Evolutionary conservation across 1,140 invertebrate species (phyloP).

Genomic region (Drosophila burlai): DNA sequence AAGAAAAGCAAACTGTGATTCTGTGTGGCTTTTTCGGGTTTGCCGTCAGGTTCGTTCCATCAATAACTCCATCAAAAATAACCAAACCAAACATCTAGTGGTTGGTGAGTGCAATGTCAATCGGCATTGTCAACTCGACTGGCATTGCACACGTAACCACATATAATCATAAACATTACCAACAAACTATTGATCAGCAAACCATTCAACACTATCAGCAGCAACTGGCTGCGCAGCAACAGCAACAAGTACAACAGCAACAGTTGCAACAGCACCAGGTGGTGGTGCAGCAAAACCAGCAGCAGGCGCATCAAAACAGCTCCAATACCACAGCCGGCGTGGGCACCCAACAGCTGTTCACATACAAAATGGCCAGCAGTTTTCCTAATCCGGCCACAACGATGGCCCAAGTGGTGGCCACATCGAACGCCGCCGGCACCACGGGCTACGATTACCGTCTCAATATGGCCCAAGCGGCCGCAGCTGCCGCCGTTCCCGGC

Average conservation of each 20-base stretch:
- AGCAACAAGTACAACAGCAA: slow-evolving; percentile 87
- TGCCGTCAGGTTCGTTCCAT: neutral
- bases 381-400: slow-evolving; percentile 90
- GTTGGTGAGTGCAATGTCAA: slow-evolving; percentile 37
- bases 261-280: slow-evolving; percentile 87
- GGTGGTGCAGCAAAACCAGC: slow-evolving; percentile 86
- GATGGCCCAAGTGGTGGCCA: slow-evolving; percentile 86
- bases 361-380: slow-evolving; percentile 93
- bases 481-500: slow-evolving; percentile 86
- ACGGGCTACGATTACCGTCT: slow-evolving; percentile 88
- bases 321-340: slow-evolving; percentile 87
- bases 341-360: slow-evolving; percentile 90
- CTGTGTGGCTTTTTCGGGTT: neutral
- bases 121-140: slow-evolving; percentile 5
- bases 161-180: slow-evolving; percentile 66
- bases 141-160: slow-evolving; percentile 37
- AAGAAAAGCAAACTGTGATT: neutral
- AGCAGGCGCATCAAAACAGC: slow-evolving; percentile 86
- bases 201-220: slow-evolving; percentile 86
- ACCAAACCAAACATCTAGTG: neutral
- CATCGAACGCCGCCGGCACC: slow-evolving; percentile 85
- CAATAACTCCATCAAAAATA: neutral
- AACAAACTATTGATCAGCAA: slow-evolving; percentile 86
- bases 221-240: slow-evolving; percentile 85
- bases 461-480: slow-evolving; percentile 86